A percentile compares a stretch with the other conserved stretches of the same genome.
These are phyloP conservation scores for Salarias fasciatus DNA, from an alignment of 2,797 vertebrate species.

Conservation along the genomic window DNA sequence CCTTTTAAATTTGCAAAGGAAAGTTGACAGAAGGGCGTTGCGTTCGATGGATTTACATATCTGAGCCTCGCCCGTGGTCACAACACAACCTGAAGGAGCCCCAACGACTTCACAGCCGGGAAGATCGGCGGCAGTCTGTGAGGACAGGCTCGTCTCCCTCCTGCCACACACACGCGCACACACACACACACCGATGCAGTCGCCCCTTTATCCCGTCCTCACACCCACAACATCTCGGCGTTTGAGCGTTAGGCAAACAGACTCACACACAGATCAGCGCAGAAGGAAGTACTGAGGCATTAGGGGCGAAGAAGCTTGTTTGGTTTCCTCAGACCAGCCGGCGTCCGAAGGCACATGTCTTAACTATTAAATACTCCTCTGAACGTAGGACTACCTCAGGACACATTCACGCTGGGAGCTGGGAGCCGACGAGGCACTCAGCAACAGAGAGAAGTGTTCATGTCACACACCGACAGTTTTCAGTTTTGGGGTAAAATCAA, in stretches of 20 bases:
- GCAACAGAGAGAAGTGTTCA: too few relatives aligned
- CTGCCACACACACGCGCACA: conserved; percentile 16
- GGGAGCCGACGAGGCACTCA: too few relatives aligned
- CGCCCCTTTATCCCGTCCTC: conserved; percentile 1
- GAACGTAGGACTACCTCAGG: conserved; percentile 65
- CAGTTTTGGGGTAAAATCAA: not conserved
- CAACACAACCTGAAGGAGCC: conserved; percentile 34
- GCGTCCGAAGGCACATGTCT: conserved; percentile 6
- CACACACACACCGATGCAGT: conserved; percentile 1
- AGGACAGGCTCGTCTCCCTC: conserved; percentile 6
- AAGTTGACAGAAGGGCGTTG: conserved; percentile 30
- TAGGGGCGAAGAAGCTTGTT: conserved; percentile 11
- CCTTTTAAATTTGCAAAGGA: too few relatives aligned
- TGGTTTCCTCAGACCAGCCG: conserved; percentile 1
- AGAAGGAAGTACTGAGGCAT: conserved; percentile 27
- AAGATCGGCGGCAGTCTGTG: too few relatives aligned
- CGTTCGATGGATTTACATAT: conserved; percentile 34
- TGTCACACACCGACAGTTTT: too few relatives aligned
- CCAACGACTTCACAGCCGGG: not conserved
- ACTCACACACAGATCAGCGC: not conserved
- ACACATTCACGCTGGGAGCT: not conserved
- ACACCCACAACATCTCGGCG: conserved; percentile 3
- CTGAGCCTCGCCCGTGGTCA: conserved; percentile 15
- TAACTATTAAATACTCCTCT: conserved; percentile 13
- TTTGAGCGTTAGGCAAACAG: not conserved